phyloP scores from a whole-genome alignment of 37 sponge, comb jelly and placozoan genomes.

The Ianthella basta region DNA sequence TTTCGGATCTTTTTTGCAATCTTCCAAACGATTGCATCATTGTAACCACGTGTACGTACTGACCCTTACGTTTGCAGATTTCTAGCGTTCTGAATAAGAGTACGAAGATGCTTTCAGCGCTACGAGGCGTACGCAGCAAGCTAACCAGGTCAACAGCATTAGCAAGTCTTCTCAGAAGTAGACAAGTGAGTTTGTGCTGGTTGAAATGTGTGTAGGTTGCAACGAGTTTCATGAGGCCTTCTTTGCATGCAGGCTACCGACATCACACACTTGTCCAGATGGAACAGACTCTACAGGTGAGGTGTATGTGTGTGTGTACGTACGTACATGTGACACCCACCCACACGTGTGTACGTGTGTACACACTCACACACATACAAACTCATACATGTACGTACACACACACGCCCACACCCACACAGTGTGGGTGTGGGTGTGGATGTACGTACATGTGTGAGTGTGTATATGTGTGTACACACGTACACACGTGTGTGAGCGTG shows the following conservation, averaged over 20 bases:
- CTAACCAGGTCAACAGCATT: not conserved
- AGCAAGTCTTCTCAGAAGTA: not conserved
- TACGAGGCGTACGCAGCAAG: not conserved
- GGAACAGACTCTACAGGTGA: conserved; percentile 5
- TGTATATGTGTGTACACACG: conserved; percentile 17
- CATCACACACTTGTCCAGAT: not conserved
- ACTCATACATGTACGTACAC: not conserved
- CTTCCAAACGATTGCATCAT: not conserved
- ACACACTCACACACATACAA: conserved; percentile 5
- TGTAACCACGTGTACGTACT: too few relatives aligned
- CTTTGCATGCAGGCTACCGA: not conserved
- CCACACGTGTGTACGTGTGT: not conserved
- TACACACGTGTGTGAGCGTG: not conserved
- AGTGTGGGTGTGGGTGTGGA: not conserved
- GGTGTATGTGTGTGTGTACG: conserved; percentile 14
- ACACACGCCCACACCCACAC: not conserved
- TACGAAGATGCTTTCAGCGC: conserved; percentile 1
- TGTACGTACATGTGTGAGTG: conserved; percentile 32
- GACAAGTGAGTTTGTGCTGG: not conserved
- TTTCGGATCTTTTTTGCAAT: too few relatives aligned
- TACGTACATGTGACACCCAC: not conserved
- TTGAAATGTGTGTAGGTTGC: too few relatives aligned
- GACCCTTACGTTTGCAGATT: too few relatives aligned
- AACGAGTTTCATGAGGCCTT: too few relatives aligned
- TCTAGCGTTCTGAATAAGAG: too few relatives aligned